phyloP scores from a whole-genome alignment of 2,113 vertebrate genomes.

The Furnarius figulus region DNA sequence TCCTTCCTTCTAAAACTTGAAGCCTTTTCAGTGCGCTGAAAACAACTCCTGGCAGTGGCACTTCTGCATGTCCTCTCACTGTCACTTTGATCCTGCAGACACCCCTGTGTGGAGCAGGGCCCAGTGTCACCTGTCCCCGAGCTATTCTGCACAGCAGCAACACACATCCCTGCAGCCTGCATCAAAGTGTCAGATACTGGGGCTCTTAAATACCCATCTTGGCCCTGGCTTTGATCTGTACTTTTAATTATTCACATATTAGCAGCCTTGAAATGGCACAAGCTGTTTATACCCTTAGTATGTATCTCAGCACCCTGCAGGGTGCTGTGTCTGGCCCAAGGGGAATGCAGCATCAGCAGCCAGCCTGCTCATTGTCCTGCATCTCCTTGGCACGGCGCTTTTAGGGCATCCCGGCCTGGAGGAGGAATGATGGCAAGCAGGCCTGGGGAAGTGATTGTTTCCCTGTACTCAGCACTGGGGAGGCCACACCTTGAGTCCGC shows the following conservation, averaged over 20 bases:
- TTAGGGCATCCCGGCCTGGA: not conserved
- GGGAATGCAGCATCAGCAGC: not conserved
- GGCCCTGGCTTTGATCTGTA: not conserved
- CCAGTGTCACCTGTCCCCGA: not conserved
- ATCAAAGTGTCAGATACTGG: not conserved
- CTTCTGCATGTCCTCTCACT: too few species aligned
- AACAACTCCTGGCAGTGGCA: not conserved
- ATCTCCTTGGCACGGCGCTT: not conserved
- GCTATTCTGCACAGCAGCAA: not conserved
- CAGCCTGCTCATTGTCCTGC: fast-evolving
- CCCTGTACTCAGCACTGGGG: not conserved
- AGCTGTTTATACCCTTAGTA: not conserved
- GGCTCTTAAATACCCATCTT: not conserved
- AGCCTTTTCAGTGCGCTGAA: not conserved
- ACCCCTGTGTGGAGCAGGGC: not conserved
- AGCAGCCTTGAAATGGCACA: not conserved
- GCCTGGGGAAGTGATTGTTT: not conserved
- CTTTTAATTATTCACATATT: not conserved
- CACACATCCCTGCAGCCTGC: not conserved
- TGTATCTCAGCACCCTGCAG: too few species aligned
- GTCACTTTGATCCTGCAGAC: not conserved
- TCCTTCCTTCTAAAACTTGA: not conserved
- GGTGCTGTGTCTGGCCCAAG: fast-evolving
- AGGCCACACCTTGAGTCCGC: not conserved
- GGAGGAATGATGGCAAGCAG: not conserved